Evolutionary conservation across 2,797 vertebrate species (phyloP).

Genomic region (Arctocebus calabarensis): DNA sequence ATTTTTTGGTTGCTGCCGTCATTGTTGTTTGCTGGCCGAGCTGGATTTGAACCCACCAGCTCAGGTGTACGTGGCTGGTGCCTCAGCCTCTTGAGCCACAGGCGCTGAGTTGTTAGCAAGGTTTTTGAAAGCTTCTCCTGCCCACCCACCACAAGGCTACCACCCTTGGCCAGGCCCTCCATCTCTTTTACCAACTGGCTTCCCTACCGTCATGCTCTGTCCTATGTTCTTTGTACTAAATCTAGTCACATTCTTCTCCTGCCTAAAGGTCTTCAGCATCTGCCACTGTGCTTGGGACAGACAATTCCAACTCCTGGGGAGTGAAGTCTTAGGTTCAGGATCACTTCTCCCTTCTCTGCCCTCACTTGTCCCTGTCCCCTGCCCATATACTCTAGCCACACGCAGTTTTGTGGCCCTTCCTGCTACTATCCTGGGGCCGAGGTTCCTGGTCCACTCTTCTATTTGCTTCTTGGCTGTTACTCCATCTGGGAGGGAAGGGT

Average conservation of each 20-base stretch:
- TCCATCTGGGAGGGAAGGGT: background rate
- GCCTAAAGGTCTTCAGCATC: background rate
- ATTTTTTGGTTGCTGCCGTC: no score
- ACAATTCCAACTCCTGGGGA: background rate
- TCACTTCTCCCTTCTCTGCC: no score
- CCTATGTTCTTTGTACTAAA: background rate
- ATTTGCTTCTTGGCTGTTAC: background rate
- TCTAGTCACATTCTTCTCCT: background rate
- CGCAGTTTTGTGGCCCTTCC: background rate
- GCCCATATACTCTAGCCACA: fast-evolving
- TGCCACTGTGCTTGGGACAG: background rate
- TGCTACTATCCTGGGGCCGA: background rate
- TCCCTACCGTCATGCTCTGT: background rate
- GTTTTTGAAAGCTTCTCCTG: background rate
- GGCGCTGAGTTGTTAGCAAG: background rate
- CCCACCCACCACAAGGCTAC: background rate
- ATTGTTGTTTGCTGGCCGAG: no score
- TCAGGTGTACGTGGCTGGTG: no score
- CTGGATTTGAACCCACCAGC: no score
- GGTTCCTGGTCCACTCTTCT: no score
- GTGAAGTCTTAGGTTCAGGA: fast-evolving
- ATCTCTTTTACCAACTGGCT: background rate
- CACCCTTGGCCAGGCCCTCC: background rate
- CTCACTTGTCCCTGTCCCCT: background rate
- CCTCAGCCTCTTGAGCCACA: no score